Base-by-base conservation (phyloP, 1,140 invertebrate species). In the Euwallacea similis region DNA sequence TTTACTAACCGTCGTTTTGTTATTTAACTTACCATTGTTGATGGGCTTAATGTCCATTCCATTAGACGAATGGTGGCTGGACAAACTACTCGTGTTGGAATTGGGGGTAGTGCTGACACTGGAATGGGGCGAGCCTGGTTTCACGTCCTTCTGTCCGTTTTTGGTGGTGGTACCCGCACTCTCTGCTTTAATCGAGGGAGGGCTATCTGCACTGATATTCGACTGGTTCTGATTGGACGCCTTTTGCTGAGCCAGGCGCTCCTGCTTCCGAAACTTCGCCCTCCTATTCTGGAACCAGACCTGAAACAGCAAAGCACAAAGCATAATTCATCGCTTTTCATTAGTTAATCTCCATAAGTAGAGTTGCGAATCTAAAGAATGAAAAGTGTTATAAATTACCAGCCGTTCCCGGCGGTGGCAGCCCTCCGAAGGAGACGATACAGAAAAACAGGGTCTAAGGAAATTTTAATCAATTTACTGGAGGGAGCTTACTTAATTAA, bases 221-320 rank as follows among this genome's bases (percentile, higher is more conserved):
- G 66, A 55, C 42, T 75, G 75, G 69, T 77, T 81, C 42, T 75
- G 74, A 68, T 79, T 82, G 1, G 83, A 77, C 0, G 86, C 86
- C 76, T 93, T 93, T 79, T 93, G 92, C 77, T 93, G 91, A 1
- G 91, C 90, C 56, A 93, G 79, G 15, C 91, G 83, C 82, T 98
- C 95, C 79, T 97, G 95, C 83, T 97, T 97, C 16, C 96, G 86
- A 79, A 96, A 95, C 82, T 96, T 97, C 0, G 94, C 94, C 47
- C 95, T 85, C 55, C 95, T 84, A 79, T 96, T 97, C 85, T 96
- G 95, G 80, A 97, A 97, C 95, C 95, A 96, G 0, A 97, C 94
- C 94, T 97, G 85, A 9, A 87, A 85, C 72, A 71, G 46, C 21
- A 33, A 33, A 33, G 21, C 21, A 33, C 21, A 33, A 33, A 33